phyloP scores from a whole-genome alignment of 23 tunicate species.

The Botrylloides violaceus region DNA sequence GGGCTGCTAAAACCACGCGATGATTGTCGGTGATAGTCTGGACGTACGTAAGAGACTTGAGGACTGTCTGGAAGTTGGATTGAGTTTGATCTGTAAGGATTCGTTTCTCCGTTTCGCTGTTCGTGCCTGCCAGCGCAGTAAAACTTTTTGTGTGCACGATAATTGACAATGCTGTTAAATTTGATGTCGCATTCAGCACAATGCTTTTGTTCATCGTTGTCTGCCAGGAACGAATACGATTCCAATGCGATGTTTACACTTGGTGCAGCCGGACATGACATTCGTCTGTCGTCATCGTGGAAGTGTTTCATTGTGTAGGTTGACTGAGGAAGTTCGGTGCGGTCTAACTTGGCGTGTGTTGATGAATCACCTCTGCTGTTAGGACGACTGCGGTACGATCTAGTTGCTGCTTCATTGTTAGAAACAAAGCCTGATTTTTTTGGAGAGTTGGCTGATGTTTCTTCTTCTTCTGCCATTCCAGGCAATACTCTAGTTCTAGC shows the following conservation, averaged over 20 bases:
- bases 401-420: background rate
- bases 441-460: background rate
- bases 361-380: background rate
- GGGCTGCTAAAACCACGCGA: background rate
- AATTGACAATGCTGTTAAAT: slow-evolving; percentile 1
- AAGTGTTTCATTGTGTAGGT: background rate
- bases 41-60: background rate
- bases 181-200: slow-evolving; percentile 12
- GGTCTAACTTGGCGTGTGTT: background rate
- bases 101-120: slow-evolving; percentile 5
- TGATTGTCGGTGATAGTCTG: background rate
- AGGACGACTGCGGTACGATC: background rate
- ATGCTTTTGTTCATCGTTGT: background rate
- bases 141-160: slow-evolving; percentile 19
- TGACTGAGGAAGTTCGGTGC: no score
- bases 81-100: background rate
- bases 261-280: slow-evolving; percentile 16
- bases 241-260: background rate
- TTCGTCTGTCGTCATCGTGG: background rate
- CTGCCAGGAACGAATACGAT: background rate
- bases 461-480: background rate
- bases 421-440: no score
- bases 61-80: background rate
- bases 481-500: background rate
- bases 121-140: slow-evolving; percentile 19